A percentile compares a stretch with the other conserved stretches of the same genome.
Evolutionary conservation across 2,888 invertebrate genomes (phyloP).

Genomic region (Himalopsyche tibetana): DNA sequence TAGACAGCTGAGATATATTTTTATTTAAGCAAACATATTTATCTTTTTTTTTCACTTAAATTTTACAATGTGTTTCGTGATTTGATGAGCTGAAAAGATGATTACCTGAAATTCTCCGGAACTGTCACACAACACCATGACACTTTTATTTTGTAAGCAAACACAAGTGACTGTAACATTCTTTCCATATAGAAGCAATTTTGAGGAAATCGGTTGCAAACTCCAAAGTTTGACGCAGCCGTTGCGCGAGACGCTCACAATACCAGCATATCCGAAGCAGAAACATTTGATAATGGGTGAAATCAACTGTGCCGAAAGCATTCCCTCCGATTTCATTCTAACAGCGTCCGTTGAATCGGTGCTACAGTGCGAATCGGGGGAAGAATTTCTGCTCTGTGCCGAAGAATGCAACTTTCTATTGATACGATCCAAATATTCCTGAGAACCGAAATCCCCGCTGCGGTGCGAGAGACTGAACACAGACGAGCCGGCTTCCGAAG

Average conservation of each 20-base stretch:
- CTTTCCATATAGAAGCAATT: conserved; percentile 70
- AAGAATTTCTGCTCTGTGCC: not conserved
- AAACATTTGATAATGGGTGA: conserved; percentile 72
- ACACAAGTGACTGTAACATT: conserved; percentile 71
- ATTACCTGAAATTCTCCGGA: conserved; percentile 72
- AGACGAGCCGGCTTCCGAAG: conserved; percentile 69
- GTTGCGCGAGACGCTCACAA: conserved; percentile 73
- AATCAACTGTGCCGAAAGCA: conserved; percentile 67
- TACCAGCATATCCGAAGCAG: conserved; percentile 70
- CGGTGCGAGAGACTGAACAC: conserved; percentile 72
- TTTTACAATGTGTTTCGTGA: no score
- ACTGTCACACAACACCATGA: conserved; percentile 72
- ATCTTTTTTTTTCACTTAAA: no score
- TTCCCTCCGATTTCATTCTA: conserved; percentile 69
- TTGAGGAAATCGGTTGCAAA: conserved; percentile 68
- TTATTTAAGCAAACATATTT: no score
- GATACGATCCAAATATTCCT: conserved; percentile 74
- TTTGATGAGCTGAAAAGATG: not conserved
- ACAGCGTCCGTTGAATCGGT: conserved; percentile 68
- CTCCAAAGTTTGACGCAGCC: conserved; percentile 74
- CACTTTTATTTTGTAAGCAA: conserved; percentile 69
- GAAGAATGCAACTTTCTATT: conserved; percentile 69
- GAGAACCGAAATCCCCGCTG: conserved; percentile 73
- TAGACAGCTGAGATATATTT: no score
- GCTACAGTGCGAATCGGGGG: conserved; percentile 11